A percentile compares a stretch with the other conserved stretches of the same genome.
These are phyloP conservation scores for Tenthredo amoena DNA, from an alignment of 2,888 invertebrate species.

Conservation along the genomic window DNA sequence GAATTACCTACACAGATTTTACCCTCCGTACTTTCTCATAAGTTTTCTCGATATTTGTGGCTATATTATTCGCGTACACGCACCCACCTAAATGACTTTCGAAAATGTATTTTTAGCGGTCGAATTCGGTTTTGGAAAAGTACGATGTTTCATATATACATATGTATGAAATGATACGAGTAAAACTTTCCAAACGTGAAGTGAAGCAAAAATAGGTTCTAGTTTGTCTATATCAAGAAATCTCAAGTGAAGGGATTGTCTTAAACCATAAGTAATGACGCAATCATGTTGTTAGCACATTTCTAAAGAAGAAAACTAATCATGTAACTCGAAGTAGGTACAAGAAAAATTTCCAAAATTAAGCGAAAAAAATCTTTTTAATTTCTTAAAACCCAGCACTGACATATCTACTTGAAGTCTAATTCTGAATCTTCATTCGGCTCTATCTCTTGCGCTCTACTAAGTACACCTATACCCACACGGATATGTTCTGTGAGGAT, in stretches of 20 bases:
- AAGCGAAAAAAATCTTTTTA: not conserved
- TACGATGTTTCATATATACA: not conserved
- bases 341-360: not conserved
- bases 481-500: not conserved
- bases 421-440: constrained; percentile 22
- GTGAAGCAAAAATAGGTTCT: not conserved
- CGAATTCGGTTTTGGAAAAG: not conserved
- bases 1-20: not conserved
- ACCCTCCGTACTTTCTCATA: not conserved
- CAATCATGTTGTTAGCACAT: not conserved
- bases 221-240: not conserved
- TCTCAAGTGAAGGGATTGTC: constrained; percentile 14
- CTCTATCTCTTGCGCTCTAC: constrained; percentile 44
- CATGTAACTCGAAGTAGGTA: not conserved
- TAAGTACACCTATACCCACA: constrained; percentile 15
- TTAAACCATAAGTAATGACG: constrained; percentile 4
- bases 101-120: not conserved
- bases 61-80: constrained; percentile 5
- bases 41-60: not conserved
- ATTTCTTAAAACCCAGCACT: not conserved
- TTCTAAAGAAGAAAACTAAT: not conserved
- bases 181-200: constrained; percentile 37
- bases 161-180: not conserved
- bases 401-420: not conserved
- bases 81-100: not conserved